Evolutionary conservation across 2,113 vertebrate species (phyloP).

Genomic region (Zosterops borbonicus): DNA sequence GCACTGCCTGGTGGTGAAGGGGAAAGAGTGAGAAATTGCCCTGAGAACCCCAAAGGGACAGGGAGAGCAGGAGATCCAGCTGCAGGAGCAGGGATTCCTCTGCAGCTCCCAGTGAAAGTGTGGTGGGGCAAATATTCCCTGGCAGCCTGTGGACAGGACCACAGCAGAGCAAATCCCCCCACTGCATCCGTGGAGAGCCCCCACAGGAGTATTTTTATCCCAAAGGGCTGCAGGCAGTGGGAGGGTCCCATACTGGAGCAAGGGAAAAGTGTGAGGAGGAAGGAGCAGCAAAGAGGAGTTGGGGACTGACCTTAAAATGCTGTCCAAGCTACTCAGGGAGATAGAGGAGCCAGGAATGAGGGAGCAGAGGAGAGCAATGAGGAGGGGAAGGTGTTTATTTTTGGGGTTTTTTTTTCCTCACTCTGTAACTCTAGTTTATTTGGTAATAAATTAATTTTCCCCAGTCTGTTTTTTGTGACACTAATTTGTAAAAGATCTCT

Average conservation of each 20-base stretch:
- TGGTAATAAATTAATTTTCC: neutral
- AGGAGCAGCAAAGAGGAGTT: neutral
- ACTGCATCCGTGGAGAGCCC: rapidly evolving
- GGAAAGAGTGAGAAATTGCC: no score
- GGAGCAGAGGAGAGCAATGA: rapidly evolving
- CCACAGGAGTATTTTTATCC: neutral
- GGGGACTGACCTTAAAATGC: neutral
- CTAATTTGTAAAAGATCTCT: neutral
- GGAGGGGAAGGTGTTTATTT: neutral
- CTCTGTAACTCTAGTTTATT: neutral
- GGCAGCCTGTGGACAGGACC: neutral
- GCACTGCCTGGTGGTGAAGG: neutral
- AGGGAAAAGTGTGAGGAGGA: neutral
- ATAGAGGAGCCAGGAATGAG: neutral
- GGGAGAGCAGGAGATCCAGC: neutral
- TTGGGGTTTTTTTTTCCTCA: neutral
- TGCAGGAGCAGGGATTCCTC: rapidly evolving
- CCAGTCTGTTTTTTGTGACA: neutral
- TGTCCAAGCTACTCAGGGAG: rapidly evolving
- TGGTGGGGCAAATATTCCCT: rapidly evolving
- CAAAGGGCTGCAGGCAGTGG: neutral
- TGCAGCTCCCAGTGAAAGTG: neutral
- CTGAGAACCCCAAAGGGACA: rapidly evolving
- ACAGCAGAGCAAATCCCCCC: neutral
- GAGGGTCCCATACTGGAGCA: neutral